These are phyloP conservation scores for Argopecten irradians DNA, from an alignment of 1,140 invertebrate species.

Conservation along the genomic window DNA sequence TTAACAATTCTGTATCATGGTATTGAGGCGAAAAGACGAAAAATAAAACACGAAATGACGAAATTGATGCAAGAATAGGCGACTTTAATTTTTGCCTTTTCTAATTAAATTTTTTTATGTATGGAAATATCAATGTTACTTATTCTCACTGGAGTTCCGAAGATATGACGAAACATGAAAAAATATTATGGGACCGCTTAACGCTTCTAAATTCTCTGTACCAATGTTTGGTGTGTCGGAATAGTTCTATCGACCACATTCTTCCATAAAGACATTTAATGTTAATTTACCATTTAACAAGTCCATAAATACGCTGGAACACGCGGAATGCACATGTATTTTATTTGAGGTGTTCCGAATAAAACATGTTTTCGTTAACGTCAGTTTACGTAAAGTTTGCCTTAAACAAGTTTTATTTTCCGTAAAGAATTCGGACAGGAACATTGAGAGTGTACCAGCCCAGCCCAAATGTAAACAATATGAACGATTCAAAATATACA, in stretches of 20 bases:
- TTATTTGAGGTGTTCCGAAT: background rate
- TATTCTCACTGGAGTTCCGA: no score
- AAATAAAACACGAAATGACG: no score
- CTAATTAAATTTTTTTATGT: no score
- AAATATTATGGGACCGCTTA: no score
- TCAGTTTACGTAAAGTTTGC: slow-evolving; percentile 21
- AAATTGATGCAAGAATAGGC: no score
- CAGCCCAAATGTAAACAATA: background rate
- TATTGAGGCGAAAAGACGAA: no score
- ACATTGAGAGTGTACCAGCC: background rate
- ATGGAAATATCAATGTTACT: no score
- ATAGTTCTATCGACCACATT: background rate
- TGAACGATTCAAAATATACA: slow-evolving; percentile 23
- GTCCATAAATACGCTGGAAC: background rate
- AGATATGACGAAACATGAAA: no score
- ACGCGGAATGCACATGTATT: background rate
- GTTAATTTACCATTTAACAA: background rate
- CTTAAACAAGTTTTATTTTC: slow-evolving; percentile 5
- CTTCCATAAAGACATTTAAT: background rate
- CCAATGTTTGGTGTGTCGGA: background rate
- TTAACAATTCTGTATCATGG: no score
- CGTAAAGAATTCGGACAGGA: background rate
- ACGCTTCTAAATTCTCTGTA: no score
- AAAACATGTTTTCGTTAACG: background rate
- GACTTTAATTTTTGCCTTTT: no score